phyloP scores from a whole-genome alignment of 2,888 invertebrate species.

The Xestia ashworthii region DNA sequence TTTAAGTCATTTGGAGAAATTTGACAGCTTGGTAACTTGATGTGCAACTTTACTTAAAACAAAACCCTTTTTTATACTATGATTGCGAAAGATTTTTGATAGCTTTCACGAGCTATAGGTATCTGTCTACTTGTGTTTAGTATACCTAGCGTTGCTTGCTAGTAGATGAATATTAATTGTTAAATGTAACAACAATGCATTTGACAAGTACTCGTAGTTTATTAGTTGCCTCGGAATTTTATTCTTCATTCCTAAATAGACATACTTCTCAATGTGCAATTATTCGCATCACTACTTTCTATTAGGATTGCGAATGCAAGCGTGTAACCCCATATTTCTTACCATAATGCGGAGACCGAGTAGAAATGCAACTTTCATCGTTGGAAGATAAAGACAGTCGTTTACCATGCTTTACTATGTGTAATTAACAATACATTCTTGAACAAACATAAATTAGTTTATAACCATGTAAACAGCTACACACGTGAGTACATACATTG shows the following conservation, averaged over 20 bases:
- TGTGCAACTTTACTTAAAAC: background rate
- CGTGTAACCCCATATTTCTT: slow-evolving; percentile 22
- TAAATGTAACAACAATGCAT: background rate
- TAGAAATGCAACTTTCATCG: slow-evolving; percentile 20
- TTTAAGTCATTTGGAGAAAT: too few relatives aligned
- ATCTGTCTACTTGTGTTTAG: background rate
- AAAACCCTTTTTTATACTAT: background rate
- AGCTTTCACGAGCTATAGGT: background rate
- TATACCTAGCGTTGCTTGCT: background rate
- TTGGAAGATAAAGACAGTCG: slow-evolving; percentile 9
- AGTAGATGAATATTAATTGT: background rate
- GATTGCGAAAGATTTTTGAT: background rate
- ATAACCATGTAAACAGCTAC: background rate
- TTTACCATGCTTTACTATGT: background rate
- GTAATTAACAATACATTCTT: slow-evolving; percentile 6
- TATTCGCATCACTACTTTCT: slow-evolving; percentile 24
- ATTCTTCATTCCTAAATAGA: background rate
- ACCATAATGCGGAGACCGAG: background rate
- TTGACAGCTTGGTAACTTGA: background rate
- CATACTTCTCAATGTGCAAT: background rate
- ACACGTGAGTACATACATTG: background rate
- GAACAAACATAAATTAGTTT: background rate
- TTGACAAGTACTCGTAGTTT: background rate
- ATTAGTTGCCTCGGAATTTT: background rate
- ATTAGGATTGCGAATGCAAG: slow-evolving; percentile 34